Conservation (phyloP, 2,113 vertebrate genomes). For the Gymnorhina tibicen region DNA sequence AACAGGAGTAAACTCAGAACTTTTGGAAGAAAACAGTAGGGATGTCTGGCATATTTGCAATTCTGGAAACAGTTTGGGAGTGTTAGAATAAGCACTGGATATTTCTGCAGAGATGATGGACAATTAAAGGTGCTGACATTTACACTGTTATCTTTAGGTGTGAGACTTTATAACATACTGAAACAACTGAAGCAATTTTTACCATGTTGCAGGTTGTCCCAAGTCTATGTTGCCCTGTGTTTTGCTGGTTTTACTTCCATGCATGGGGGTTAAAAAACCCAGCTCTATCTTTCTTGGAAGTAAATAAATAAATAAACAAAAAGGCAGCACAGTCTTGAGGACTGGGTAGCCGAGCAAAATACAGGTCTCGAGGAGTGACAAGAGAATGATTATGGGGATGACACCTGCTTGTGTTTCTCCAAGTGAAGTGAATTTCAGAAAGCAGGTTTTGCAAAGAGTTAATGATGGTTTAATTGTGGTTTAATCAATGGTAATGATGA, state of each 20-base stretch:
- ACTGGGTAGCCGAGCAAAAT: neutral
- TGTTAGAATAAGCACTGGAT: neutral
- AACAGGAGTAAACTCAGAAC: neutral
- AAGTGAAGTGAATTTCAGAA: neutral
- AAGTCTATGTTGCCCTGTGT: accelerated
- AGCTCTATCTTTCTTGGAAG: neutral
- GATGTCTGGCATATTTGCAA: neutral
- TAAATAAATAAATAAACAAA: neutral
- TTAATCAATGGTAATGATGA: neutral
- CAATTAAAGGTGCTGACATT: neutral
- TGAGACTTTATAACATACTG: neutral
- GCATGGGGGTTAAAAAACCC: neutral
- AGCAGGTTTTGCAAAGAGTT: neutral
- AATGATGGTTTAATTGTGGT: neutral
- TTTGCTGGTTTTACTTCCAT: neutral
- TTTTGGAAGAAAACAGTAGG: neutral
- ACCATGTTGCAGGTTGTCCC: accelerated
- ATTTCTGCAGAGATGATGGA: neutral
- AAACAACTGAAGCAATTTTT: neutral
- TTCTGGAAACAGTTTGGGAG: neutral
- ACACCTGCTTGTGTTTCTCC: neutral
- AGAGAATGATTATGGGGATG: neutral
- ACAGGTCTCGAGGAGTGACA: neutral
- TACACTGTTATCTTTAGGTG: neutral
- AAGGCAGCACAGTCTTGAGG: neutral